These are phyloP conservation scores for Brachypterus glaber DNA, from an alignment of 2,888 invertebrate genomes.

Conservation along the genomic window DNA sequence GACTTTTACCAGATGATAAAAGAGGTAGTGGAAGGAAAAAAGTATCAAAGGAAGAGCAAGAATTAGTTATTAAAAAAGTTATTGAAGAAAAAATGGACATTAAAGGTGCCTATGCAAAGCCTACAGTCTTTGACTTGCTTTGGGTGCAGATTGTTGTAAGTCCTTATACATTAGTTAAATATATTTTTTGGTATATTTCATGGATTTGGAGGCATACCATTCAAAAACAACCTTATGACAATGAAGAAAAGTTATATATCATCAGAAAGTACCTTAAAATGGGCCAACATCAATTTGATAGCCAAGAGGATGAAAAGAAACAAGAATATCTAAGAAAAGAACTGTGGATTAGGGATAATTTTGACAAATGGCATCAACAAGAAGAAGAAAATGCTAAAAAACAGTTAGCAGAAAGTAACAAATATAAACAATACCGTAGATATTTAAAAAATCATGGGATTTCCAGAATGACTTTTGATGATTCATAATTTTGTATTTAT, in stretches of 20 bases:
- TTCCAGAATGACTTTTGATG: constrained; percentile 85
- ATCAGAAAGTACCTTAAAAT: constrained; percentile 70
- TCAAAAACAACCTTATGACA: constrained; percentile 63
- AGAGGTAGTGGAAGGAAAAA: constrained; percentile 32
- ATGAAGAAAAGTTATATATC: constrained; percentile 74
- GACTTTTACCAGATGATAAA: constrained; percentile 47
- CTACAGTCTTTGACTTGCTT: constrained; percentile 63
- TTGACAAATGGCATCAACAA: constrained; percentile 64
- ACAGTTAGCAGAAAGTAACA: constrained; percentile 74
- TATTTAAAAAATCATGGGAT: constrained; percentile 87
- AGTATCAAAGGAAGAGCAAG: constrained; percentile 60
- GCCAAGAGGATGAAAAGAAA: constrained; percentile 64
- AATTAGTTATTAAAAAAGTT: constrained; percentile 67
- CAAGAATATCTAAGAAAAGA: constrained; percentile 64
- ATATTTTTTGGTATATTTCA: constrained; percentile 61
- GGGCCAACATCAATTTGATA: constrained; percentile 61
- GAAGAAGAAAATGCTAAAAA: constrained; percentile 80
- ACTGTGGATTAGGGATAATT: constrained; percentile 77
- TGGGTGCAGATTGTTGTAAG: constrained; percentile 75
- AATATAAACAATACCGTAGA: constrained; percentile 80
- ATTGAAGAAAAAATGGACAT: constrained; percentile 92
- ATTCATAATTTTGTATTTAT: constrained; percentile 54
- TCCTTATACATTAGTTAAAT: constrained; percentile 64
- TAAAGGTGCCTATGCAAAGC: constrained; percentile 84
- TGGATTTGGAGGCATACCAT: constrained; percentile 80